Conservation (phyloP, 2,888 invertebrate genomes). For the Neelides folsomi region DNA sequence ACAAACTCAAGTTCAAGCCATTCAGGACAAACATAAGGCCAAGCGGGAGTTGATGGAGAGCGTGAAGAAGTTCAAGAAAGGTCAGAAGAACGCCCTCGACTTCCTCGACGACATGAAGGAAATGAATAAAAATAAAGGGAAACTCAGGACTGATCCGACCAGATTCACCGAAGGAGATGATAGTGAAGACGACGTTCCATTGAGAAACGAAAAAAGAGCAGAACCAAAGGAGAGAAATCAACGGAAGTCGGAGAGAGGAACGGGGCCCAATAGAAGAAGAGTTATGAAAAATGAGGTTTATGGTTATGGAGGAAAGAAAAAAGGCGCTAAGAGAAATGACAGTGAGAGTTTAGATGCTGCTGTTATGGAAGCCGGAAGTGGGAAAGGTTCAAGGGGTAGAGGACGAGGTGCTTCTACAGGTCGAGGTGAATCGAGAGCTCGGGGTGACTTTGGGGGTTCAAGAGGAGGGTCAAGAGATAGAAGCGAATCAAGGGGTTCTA, state of each 20-base stretch:
- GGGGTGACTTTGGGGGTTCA: background rate
- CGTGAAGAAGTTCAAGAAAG: slow-evolving; percentile 83
- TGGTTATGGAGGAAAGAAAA: slow-evolving; percentile 27
- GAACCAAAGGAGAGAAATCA: background rate
- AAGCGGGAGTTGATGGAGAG: slow-evolving; percentile 84
- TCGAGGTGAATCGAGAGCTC: background rate
- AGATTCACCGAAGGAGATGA: background rate
- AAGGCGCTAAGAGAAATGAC: slow-evolving; percentile 26
- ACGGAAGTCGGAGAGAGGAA: background rate
- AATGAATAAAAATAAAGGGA: slow-evolving; percentile 26
- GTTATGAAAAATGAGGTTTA: slow-evolving; percentile 27
- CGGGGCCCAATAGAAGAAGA: slow-evolving; percentile 14
- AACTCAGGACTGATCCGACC: background rate
- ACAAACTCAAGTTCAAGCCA: slow-evolving; percentile 68
- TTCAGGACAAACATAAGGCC: slow-evolving; percentile 71
- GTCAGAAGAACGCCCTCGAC: slow-evolving; percentile 61
- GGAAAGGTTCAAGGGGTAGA: slow-evolving; percentile 7
- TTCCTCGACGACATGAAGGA: slow-evolving; percentile 58
- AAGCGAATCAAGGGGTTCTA: background rate
- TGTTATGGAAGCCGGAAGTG: slow-evolving; percentile 9
- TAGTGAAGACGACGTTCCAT: background rate
- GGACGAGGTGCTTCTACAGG: slow-evolving; percentile 9
- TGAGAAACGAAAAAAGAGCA: background rate
- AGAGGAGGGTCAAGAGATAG: slow-evolving; percentile 4
- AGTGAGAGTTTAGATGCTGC: slow-evolving; percentile 27